phyloP scores from a whole-genome alignment of 2,888 invertebrate genomes.

The Orthonychiurus folsomi region DNA sequence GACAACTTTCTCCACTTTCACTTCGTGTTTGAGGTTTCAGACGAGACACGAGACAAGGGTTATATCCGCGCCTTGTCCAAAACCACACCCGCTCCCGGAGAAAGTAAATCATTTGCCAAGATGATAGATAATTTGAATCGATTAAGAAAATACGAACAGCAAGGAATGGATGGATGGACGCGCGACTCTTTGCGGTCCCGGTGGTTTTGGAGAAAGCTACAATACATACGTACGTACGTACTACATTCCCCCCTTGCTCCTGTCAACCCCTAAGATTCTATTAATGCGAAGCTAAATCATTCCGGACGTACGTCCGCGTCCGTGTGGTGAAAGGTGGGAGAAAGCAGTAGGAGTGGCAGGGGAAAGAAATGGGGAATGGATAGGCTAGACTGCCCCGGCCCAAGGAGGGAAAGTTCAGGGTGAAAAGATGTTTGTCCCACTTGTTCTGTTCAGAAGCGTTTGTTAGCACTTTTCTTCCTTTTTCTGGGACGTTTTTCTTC shows the following conservation, averaged over 20 bases:
- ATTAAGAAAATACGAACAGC: neutral
- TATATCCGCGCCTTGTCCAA: too few species aligned
- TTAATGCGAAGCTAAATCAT: conserved; percentile 34
- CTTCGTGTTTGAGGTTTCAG: neutral
- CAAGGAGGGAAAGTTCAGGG: conserved; percentile 19
- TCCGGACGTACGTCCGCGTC: conserved; percentile 22
- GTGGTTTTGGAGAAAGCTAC: too few species aligned
- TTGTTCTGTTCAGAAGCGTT: conserved; percentile 17
- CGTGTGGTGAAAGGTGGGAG: neutral
- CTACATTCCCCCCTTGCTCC: too few species aligned
- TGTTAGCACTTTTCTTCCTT: conserved; percentile 14
- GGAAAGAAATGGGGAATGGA: conserved; percentile 21
- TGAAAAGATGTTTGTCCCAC: conserved; percentile 28
- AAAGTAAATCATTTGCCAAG: neutral
- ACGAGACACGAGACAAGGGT: neutral
- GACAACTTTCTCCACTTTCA: too few species aligned
- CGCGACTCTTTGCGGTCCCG: neutral
- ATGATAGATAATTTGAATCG: neutral
- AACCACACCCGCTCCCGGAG: too few species aligned
- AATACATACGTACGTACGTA: too few species aligned
- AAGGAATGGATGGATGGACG: neutral
- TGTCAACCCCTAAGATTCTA: conserved; percentile 15
- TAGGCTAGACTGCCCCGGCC: conserved; percentile 3
- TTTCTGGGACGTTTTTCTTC: too few species aligned
- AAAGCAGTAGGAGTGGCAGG: conserved; percentile 15